These are phyloP conservation scores for Periophthalmus modestus DNA, from an alignment of 2,113 vertebrate genomes.

Conservation along the genomic window DNA sequence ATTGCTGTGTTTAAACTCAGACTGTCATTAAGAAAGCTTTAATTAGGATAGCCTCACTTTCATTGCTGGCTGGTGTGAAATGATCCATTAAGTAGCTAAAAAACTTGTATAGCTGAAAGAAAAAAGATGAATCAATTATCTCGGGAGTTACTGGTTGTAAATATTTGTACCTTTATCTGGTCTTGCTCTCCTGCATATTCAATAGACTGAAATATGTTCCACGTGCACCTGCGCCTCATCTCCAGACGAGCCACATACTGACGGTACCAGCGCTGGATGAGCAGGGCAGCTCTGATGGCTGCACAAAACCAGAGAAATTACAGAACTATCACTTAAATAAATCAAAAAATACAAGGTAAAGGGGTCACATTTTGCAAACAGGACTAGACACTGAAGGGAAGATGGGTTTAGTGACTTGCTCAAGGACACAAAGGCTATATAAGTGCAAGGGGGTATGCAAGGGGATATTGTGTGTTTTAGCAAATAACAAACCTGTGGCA, in stretches of 20 bases:
- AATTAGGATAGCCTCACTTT: constrained; percentile 80
- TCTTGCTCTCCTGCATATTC: constrained; percentile 92
- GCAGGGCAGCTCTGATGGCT: constrained; percentile 87
- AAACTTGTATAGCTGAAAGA: constrained; percentile 86
- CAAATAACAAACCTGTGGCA: constrained; percentile 69
- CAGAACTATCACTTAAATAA: neutral
- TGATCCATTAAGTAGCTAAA: constrained; percentile 90
- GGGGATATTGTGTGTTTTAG: too few species aligned
- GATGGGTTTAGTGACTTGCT: too few species aligned
- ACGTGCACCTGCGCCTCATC: constrained; percentile 88
- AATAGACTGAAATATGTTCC: constrained; percentile 94
- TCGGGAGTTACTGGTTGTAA: neutral
- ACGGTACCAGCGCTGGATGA: constrained; percentile 94
- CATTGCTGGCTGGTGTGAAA: constrained; percentile 83
- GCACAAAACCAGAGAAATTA: neutral
- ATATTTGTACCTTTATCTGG: constrained; percentile 84
- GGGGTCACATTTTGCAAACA: neutral
- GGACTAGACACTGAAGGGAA: too few species aligned
- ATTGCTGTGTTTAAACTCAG: neutral
- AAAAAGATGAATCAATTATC: neutral
- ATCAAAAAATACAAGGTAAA: neutral
- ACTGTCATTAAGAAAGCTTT: neutral
- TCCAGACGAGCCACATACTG: constrained; percentile 86
- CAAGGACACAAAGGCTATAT: neutral
- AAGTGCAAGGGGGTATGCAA: neutral